These are phyloP conservation scores for Platyrinchus mystaceus DNA, from an alignment of 2,797 vertebrate genomes.

Conservation along the genomic window DNA sequence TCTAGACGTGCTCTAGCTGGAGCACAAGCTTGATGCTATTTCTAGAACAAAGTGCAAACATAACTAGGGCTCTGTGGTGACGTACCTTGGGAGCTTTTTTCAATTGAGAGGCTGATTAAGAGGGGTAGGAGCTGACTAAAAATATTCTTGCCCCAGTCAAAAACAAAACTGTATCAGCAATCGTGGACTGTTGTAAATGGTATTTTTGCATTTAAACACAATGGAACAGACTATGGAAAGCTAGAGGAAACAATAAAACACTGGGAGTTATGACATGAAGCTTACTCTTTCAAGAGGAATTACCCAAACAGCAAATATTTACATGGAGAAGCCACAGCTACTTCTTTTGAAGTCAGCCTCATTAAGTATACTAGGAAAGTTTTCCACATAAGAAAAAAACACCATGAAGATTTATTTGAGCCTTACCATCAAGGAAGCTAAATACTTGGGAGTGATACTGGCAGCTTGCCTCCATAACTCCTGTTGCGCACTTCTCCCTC, in stretches of 20 bases:
- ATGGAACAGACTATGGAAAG: neutral
- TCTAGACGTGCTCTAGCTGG: neutral
- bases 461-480: neutral
- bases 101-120: neutral
- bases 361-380: neutral
- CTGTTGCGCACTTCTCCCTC: neutral
- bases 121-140: neutral
- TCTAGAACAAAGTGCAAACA: neutral
- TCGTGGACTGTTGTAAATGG: neutral
- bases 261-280: neutral
- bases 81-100: neutral
- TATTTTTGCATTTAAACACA: neutral
- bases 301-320: constrained; percentile 12
- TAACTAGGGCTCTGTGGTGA: neutral
- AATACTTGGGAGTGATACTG: neutral
- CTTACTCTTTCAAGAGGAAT: neutral
- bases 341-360: neutral
- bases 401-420: neutral
- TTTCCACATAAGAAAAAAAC: neutral
- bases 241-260: neutral
- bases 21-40: neutral
- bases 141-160: neutral
- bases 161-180: neutral
- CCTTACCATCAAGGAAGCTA: neutral
- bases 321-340: neutral